phyloP scores from a whole-genome alignment of 2,113 vertebrate species.

The Pelmatolapia mariae region DNA sequence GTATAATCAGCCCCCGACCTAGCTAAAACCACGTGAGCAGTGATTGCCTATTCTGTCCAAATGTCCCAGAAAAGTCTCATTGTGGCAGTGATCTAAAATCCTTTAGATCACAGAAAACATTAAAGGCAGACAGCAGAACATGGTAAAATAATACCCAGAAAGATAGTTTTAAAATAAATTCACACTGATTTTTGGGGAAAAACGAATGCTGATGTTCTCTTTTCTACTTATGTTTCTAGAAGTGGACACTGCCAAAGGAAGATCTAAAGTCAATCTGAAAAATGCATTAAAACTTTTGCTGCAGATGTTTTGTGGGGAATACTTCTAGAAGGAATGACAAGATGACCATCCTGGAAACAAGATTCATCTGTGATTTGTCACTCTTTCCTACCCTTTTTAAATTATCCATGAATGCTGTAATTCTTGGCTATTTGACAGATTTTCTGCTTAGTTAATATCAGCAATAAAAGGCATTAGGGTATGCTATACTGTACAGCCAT shows the following conservation, averaged over 20 bases:
- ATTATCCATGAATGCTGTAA: neutral
- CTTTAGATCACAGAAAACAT: neutral
- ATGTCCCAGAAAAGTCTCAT: constrained; percentile 3
- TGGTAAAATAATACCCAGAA: neutral
- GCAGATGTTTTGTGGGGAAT: rapidly evolving
- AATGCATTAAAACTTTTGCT: neutral
- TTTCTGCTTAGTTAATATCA: neutral
- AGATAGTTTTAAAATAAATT: neutral
- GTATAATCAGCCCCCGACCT: constrained; percentile 26
- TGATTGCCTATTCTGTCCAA: constrained; percentile 23
- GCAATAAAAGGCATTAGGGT: neutral
- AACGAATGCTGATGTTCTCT: neutral
- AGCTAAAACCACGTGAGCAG: neutral
- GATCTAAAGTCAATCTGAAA: neutral
- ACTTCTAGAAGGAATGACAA: neutral
- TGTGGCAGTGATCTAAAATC: neutral
- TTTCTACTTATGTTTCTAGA: neutral
- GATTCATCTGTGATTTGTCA: neutral
- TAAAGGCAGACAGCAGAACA: neutral
- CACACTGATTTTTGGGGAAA: rapidly evolving
- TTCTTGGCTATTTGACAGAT: neutral
- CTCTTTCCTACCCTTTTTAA: neutral
- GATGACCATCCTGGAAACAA: neutral
- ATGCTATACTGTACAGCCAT: neutral
- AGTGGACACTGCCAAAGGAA: neutral